Percentiles rank a stretch among this genome's conserved stretches.
These are phyloP conservation scores for Heliangelus exortis DNA, from an alignment of 2,797 vertebrate species.

Conservation along the genomic window DNA sequence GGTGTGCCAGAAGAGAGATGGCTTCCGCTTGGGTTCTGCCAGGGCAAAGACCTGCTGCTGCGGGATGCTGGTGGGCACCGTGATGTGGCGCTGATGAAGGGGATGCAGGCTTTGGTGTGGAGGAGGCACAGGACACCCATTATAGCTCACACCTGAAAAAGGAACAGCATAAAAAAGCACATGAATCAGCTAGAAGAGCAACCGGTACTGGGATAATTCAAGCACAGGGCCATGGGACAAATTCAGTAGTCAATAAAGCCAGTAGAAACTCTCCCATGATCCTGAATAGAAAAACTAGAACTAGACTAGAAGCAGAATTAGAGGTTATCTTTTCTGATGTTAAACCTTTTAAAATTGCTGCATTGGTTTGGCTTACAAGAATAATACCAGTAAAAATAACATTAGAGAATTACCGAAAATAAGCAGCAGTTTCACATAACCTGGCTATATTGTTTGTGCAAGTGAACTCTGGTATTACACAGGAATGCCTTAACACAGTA, in stretches of 20 bases:
- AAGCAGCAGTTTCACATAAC: background rate
- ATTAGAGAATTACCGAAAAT: background rate
- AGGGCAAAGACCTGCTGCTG: conserved; percentile 96
- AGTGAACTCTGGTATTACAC: background rate
- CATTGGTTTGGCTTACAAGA: background rate
- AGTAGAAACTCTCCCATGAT: background rate
- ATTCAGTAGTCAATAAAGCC: background rate
- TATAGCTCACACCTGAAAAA: conserved; percentile 82
- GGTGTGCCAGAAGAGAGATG: conserved; percentile 89
- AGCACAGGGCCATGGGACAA: background rate
- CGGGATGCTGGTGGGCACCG: conserved; percentile 93
- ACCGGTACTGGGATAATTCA: background rate
- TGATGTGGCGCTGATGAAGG: conserved; percentile 94
- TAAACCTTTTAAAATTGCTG: background rate
- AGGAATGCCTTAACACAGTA: background rate
- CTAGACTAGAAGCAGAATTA: background rate
- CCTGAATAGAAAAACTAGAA: background rate
- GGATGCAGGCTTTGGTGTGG: conserved; percentile 91
- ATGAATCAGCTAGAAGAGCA: background rate
- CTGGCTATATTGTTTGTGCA: background rate
- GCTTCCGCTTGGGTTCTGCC: conserved; percentile 94
- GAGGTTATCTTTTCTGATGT: background rate
- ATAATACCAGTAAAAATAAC: background rate
- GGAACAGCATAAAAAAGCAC: background rate
- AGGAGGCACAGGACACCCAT: conserved; percentile 80